Percentiles rank a stretch among this genome's conserved stretches.
Conservation (phyloP, 92 coral and sea anemone genomes). For the Paragorgia papillata region DNA sequence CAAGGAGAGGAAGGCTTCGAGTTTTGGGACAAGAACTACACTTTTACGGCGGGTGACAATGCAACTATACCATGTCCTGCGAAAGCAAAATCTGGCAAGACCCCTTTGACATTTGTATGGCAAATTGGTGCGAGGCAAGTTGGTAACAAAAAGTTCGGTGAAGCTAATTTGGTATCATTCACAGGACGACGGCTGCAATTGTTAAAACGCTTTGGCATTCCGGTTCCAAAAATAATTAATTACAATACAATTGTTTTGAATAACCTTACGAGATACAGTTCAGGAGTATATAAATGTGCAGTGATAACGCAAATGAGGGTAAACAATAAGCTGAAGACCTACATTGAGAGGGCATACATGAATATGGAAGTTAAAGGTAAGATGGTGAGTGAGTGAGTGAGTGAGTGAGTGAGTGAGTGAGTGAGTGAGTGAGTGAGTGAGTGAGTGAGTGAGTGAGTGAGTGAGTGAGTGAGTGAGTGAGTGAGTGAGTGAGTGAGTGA, state of each 20-base stretch:
- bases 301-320: conserved; percentile 18
- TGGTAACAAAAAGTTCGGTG: background rate
- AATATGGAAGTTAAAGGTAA: conserved; percentile 40
- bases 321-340: background rate
- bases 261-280: conserved; percentile 18
- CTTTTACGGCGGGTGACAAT: conserved; percentile 65
- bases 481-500: no score
- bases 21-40: background rate
- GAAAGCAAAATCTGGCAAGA: conserved; percentile 41
- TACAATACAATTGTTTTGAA: conserved; percentile 18
- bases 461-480: no score
- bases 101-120: conserved; percentile 47
- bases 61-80: conserved; percentile 58
- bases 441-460: no score
- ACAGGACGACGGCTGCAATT: conserved; percentile 8
- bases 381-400: background rate
- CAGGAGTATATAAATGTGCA: conserved; percentile 30
- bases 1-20: no score
- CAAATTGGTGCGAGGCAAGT: conserved; percentile 38
- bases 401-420: no score
- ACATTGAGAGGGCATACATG: conserved; percentile 5
- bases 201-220: background rate
- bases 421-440: no score
- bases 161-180: background rate
- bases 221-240: background rate